Conservation (phyloP, 1,140 invertebrate genomes). For the Cotesia glomerata region DNA sequence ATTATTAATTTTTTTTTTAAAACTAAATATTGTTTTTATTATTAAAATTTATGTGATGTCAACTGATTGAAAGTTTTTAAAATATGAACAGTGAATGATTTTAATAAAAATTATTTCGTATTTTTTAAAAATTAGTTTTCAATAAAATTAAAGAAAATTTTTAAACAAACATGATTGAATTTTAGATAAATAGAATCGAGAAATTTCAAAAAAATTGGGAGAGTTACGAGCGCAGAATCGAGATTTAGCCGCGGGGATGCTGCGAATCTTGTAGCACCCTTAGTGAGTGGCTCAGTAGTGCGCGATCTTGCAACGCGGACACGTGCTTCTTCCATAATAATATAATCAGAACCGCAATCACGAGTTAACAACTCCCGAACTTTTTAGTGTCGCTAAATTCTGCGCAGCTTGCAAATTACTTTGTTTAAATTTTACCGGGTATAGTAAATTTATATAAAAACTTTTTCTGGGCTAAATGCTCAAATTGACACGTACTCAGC, state of each 20-base stretch:
- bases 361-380: neutral
- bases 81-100: too few species aligned
- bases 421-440: neutral
- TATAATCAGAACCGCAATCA: neutral
- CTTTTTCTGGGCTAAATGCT: neutral
- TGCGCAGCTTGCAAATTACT: neutral
- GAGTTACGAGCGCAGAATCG: constrained; percentile 33
- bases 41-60: too few species aligned
- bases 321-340: constrained; percentile 20
- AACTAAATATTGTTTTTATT: too few species aligned
- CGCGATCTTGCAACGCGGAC: constrained; percentile 29
- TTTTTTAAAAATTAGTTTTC: too few species aligned
- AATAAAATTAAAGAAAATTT: too few species aligned
- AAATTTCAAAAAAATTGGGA: neutral
- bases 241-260: constrained; percentile 32
- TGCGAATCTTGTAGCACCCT: constrained; percentile 24
- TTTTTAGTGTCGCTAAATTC: neutral
- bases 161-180: too few species aligned
- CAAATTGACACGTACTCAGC: neutral
- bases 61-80: too few species aligned
- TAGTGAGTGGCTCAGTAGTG: constrained; percentile 26
- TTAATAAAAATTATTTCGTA: too few species aligned
- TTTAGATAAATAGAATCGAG: too few species aligned
- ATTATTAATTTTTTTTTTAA: too few species aligned
- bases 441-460: neutral